Evolutionary conservation across 2,113 vertebrate genomes (phyloP), one percentile per base, ranked within the genome.

Genomic region (Corythoichthys intestinalis): DNA sequence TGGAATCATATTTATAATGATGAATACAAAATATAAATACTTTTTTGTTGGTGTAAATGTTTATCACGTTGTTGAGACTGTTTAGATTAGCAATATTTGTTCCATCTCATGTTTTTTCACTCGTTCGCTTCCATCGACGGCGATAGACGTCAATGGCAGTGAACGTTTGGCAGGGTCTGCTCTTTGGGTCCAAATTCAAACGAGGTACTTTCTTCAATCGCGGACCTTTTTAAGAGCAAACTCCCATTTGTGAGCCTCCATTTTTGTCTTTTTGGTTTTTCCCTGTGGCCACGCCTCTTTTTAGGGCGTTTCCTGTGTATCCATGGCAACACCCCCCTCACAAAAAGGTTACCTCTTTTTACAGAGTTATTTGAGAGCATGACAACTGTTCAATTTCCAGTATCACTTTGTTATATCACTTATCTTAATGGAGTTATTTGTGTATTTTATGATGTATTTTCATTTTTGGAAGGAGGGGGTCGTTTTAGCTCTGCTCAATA

Each of bases 151-250:
- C 41, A 44, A 44, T 44, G 41, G 41, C 41, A 44, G 41, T 44
- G 41, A 44, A 44, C 9, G 41, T 44, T 44, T 2, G 48, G 38
- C 58, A 75, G 64, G 61, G n/a, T 13, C 13, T 11, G 48, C 61
- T 86, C 85, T 92, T 88, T 73, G 69, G 70, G 59, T 37, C 1
- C 88, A 74, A 70, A 88, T 86, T 76, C 84, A 93, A 93, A 91
- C 92, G 92, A 93, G 92, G 92, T 93, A 93, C 87, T 87, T 92
- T 88, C 75, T 88, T 90, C 85, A 87, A 84, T 79, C 63, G 38
- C 34, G 81, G 81, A 80, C 86, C 62, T 53, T 71, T 69, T 41
- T 83, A 87, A 89, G 87, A 80, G 67, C 83, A 9, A 37, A 57
- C 65, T 82, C 46, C 39, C 59, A 9, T 37, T 28, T 60, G 70